Evolutionary conservation across 2,888 invertebrate species (phyloP), one percentile per base, ranked within the genome.

Genomic region (Syritta pipiens): DNA sequence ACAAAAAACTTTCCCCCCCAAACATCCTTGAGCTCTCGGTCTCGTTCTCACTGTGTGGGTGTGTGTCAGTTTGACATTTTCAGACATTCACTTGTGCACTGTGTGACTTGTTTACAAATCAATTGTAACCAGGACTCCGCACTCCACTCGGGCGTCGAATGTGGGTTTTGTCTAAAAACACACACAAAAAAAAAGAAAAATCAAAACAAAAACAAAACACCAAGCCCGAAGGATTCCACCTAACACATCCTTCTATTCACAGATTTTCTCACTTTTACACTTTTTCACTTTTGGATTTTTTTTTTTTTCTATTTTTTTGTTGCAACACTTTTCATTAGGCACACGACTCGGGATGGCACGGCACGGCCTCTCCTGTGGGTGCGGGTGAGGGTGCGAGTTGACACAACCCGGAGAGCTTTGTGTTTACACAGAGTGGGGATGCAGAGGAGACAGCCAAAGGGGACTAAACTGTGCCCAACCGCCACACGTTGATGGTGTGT

Each of bases 51-150:
- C n/a, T n/a, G n/a, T n/a, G 10, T 4, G 10, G 17, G 26, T 46
- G 28, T 37, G 10, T 46, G 12, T 37, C 24, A 26, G 10, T 44
- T 53, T 60, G 51, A 44, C 60, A 46, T 51, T 51, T 6, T 26
- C 40, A 48, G 20, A 20, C 53, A 51, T 53, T 60, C 60, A 32
- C 60, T 37, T 46, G 51, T 59, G 26, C 60, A 44, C 69, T 17
- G 26, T 46, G 26, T 42, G 35, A 24, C 30, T 65, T 77, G 71
- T 77, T 71, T 77, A 77, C 65, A 67, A 60, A 44, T 60, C 65
- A 71, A 55, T 48, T 60, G 46, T 44, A 12, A 44, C n/a, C n/a
- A n/a, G 37, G 42, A 51, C 20, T 19, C 44, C 63, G 10, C 55
- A 51, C 69, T 46, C 44, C n/a, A 55, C 30, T 53, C 44, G 37